Conservation (phyloP, 2,888 invertebrate species). For the Mythimna ferrago region DNA sequence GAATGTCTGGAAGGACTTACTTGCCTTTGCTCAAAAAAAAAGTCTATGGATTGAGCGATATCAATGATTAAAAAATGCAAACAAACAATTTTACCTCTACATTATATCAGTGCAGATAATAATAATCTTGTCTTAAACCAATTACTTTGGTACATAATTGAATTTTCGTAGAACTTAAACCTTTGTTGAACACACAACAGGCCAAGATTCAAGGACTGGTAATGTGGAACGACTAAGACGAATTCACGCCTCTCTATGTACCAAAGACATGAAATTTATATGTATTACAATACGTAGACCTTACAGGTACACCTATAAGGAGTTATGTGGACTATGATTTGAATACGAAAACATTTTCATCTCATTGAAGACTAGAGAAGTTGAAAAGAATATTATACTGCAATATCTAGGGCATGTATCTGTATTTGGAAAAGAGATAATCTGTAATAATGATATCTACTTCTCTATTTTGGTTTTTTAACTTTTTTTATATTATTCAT, state of each 20-base stretch:
- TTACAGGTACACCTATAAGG: background rate
- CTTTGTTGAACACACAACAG: constrained; percentile 8
- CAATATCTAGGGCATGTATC: too few species aligned
- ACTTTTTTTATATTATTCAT: too few species aligned
- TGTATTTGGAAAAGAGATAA: too few species aligned
- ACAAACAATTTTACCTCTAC: background rate
- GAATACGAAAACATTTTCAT: background rate
- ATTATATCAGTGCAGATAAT: constrained; percentile 12
- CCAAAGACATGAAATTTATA: too few species aligned
- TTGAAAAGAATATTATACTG: background rate
- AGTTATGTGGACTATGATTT: constrained; percentile 16
- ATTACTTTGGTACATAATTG: constrained; percentile 28
- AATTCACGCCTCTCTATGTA: constrained; percentile 11
- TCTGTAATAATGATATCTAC: too few species aligned
- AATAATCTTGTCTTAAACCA: constrained; percentile 7
- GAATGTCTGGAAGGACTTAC: too few species aligned
- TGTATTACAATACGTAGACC: too few species aligned
- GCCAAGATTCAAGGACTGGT: constrained; percentile 21
- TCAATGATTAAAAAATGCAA: background rate
- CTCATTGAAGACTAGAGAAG: background rate
- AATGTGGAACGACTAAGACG: constrained; percentile 7
- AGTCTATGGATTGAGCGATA: too few species aligned
- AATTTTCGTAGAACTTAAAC: constrained; percentile 20
- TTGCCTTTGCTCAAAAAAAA: too few species aligned
- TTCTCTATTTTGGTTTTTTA: too few species aligned